These are phyloP conservation scores for Chelonus formosanus DNA, from an alignment of 2,888 invertebrate species.

Conservation along the genomic window DNA sequence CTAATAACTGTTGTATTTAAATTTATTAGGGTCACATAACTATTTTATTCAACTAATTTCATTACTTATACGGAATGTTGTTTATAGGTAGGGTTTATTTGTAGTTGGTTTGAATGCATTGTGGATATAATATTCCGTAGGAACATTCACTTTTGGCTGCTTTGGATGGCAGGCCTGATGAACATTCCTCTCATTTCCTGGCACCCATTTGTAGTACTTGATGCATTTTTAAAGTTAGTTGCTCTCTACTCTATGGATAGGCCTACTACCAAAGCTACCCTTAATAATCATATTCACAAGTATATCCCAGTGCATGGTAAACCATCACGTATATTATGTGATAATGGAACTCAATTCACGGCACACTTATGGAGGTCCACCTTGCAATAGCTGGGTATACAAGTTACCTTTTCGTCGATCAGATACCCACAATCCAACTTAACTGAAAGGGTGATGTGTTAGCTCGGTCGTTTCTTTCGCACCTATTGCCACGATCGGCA, in stretches of 20 bases:
- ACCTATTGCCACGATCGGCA: conserved; percentile 36
- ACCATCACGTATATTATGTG: conserved; percentile 13
- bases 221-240: conserved; percentile 25
- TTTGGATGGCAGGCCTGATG: too few species aligned
- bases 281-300: conserved; percentile 3
- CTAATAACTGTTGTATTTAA: too few species aligned
- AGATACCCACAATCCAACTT: conserved; percentile 28
- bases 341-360: conserved; percentile 26
- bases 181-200: too few species aligned
- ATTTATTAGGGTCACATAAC: too few species aligned
- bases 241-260: conserved; percentile 21
- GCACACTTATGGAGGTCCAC: conserved; percentile 13
- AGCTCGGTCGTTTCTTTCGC: conserved; percentile 30
- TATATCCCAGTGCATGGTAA: conserved; percentile 15
- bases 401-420: conserved; percentile 14
- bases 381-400: conserved; percentile 2
- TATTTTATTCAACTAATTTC: too few species aligned
- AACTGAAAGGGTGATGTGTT: conserved; percentile 27
- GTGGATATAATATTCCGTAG: too few species aligned
- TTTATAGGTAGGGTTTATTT: too few species aligned
- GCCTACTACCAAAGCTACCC: background rate
- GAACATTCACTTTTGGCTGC: too few species aligned
- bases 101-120: too few species aligned
- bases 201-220: conserved; percentile 27
- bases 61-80: too few species aligned